Evolutionary conservation across 1,140 invertebrate species (phyloP).

Genomic region (Drosophila parabipectinata): DNA sequence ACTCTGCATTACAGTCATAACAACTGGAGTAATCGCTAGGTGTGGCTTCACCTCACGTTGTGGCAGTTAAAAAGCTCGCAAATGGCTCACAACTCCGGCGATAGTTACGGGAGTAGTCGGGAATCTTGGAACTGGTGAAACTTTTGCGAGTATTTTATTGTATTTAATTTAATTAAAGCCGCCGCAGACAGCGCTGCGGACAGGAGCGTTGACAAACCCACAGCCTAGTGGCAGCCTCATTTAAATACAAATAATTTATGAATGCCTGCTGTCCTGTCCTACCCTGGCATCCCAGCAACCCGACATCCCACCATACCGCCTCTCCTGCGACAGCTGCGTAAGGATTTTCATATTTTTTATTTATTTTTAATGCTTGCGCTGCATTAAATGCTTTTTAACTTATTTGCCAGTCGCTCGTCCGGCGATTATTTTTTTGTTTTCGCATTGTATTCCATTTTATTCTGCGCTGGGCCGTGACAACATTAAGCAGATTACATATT

Average conservation of each 20-base stretch:
- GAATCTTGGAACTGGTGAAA: neutral
- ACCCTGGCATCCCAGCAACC: neutral
- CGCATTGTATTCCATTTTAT: conserved; percentile 33
- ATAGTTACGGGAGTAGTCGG: conserved; percentile 31
- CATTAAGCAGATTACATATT: conserved; percentile 65
- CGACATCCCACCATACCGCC: neutral
- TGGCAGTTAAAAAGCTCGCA: conserved; percentile 53
- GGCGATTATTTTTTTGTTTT: neutral
- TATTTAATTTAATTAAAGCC: conserved; percentile 51
- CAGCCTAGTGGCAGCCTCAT: conserved; percentile 49
- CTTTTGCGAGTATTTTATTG: conserved; percentile 25
- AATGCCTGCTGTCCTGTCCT: conserved; percentile 34
- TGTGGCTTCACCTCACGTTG: conserved; percentile 63
- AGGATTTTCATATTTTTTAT: conserved; percentile 59
- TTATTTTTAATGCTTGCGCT: conserved; percentile 59
- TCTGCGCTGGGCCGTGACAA: conserved; percentile 29
- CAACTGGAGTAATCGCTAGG: conserved; percentile 50
- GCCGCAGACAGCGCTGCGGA: conserved; percentile 27
- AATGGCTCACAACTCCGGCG: conserved; percentile 26
- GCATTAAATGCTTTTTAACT: conserved; percentile 66
- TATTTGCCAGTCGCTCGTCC: conserved; percentile 39
- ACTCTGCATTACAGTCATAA: conserved; percentile 7
- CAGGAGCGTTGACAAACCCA: conserved; percentile 45
- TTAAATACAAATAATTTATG: conserved; percentile 63
- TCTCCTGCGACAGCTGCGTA: conserved; percentile 21